Percentiles rank a stretch among this genome's conserved stretches.
These are phyloP conservation scores for Xenopus laevis DNA, from an alignment of 2,113 vertebrate species.

Conservation along the genomic window DNA sequence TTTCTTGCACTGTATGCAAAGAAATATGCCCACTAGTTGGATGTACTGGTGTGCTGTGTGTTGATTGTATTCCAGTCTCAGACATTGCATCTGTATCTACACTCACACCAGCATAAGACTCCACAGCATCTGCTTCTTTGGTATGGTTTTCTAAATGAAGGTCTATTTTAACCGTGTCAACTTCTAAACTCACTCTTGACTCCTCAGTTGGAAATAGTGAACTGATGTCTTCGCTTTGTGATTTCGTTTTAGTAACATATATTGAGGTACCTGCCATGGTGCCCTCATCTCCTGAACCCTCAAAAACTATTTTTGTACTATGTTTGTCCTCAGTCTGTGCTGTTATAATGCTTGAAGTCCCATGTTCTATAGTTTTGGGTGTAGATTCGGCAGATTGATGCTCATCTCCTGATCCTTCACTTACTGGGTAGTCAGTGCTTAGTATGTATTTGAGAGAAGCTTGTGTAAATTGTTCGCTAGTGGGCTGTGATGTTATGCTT, in stretches of 20 bases:
- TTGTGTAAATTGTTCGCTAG: background rate
- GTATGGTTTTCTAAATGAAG: background rate
- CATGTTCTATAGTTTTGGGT: background rate
- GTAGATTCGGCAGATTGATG: background rate
- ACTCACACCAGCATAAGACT: background rate
- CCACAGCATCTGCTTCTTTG: slow-evolving; percentile 24
- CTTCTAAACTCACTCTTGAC: background rate
- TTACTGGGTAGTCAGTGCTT: background rate
- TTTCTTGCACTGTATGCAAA: background rate
- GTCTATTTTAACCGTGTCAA: background rate
- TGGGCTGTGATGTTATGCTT: background rate
- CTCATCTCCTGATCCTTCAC: background rate
- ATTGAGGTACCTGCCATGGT: no score
- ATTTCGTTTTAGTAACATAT: no score
- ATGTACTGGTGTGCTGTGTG: background rate
- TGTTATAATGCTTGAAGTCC: background rate
- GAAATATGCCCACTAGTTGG: background rate
- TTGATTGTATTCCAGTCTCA: background rate
- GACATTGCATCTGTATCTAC: background rate
- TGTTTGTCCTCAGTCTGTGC: no score
- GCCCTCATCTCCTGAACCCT: no score
- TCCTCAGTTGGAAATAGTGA: no score
- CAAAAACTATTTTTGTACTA: no score
- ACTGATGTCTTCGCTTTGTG: no score
- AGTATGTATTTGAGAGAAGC: background rate